Evolutionary conservation across 2,888 invertebrate species (phyloP).

Genomic region (Eupithecia pulchellata): DNA sequence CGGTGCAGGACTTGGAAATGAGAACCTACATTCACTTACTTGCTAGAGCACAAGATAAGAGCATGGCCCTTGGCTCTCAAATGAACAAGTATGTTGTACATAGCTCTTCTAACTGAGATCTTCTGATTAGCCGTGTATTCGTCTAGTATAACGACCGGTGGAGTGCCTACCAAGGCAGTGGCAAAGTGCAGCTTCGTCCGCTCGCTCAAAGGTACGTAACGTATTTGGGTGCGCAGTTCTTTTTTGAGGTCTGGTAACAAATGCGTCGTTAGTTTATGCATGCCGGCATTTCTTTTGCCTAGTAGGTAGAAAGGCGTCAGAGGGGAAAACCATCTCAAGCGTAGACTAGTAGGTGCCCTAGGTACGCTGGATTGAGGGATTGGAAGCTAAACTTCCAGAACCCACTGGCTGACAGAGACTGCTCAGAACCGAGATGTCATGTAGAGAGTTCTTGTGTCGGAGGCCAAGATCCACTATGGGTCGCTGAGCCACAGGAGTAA

Average conservation of each 20-base stretch:
- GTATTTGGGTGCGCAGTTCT: constrained; percentile 42
- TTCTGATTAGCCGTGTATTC: constrained; percentile 72
- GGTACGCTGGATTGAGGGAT: neutral
- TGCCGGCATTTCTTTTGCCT: neutral
- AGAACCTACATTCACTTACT: too few relatives aligned
- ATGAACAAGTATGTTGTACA: constrained; percentile 67
- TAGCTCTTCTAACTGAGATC: constrained; percentile 61
- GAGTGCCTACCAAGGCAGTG: constrained; percentile 70
- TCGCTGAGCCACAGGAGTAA: neutral
- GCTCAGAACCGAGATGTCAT: neutral
- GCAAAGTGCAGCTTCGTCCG: constrained; percentile 63
- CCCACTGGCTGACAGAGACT: neutral
- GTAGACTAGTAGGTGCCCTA: neutral
- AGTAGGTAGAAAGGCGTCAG: neutral
- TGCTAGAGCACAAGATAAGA: constrained; percentile 63
- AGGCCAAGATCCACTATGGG: neutral
- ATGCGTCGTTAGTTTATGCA: neutral
- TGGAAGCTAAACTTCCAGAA: neutral
- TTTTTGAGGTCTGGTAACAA: constrained; percentile 50
- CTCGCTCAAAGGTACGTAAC: constrained; percentile 43
- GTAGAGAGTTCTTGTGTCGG: neutral
- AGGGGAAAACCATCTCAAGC: neutral
- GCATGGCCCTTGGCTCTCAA: constrained; percentile 68
- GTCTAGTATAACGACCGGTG: constrained; percentile 68
- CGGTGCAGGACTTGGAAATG: too few relatives aligned